Conservation (phyloP, 2,888 invertebrate species). For the Operophtera brumata region DNA sequence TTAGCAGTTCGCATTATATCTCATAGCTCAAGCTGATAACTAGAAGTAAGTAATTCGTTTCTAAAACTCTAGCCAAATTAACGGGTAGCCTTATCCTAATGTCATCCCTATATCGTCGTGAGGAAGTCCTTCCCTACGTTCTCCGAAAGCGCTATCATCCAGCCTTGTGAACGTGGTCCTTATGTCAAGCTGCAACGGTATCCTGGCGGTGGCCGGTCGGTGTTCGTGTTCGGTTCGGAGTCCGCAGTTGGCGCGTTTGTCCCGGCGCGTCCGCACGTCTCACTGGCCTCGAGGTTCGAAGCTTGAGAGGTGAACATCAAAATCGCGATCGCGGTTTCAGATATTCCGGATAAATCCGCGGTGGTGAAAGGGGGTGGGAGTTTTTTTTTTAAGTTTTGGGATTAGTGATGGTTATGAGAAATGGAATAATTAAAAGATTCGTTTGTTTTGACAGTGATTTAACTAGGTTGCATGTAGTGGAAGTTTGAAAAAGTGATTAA, state of each 20-base stretch:
- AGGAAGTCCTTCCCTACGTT: slow-evolving; percentile 1
- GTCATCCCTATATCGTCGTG: background rate
- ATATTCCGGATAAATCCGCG: background rate
- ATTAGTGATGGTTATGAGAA: background rate
- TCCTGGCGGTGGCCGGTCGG: slow-evolving; percentile 23
- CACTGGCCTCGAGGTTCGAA: background rate
- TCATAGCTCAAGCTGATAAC: too few relatives aligned
- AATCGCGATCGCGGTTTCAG: slow-evolving; percentile 7
- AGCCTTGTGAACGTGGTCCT: slow-evolving; percentile 38
- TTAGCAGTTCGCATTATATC: too few relatives aligned
- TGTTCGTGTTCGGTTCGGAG: background rate
- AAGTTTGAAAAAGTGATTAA: background rate
- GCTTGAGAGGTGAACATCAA: background rate
- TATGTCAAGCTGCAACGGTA: slow-evolving; percentile 37
- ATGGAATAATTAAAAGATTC: background rate
- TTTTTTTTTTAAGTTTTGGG: background rate
- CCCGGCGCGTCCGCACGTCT: slow-evolving; percentile 44
- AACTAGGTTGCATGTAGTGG: background rate
- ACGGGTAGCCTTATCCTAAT: background rate
- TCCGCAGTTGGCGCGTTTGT: slow-evolving; percentile 50
- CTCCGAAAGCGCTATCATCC: slow-evolving; percentile 21
- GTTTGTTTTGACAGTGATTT: background rate
- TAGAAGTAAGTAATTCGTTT: background rate
- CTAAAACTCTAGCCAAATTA: background rate
- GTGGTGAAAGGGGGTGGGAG: background rate